Base-by-base conservation (phyloP, 2,888 invertebrate genomes). In the Elmis aenea region DNA sequence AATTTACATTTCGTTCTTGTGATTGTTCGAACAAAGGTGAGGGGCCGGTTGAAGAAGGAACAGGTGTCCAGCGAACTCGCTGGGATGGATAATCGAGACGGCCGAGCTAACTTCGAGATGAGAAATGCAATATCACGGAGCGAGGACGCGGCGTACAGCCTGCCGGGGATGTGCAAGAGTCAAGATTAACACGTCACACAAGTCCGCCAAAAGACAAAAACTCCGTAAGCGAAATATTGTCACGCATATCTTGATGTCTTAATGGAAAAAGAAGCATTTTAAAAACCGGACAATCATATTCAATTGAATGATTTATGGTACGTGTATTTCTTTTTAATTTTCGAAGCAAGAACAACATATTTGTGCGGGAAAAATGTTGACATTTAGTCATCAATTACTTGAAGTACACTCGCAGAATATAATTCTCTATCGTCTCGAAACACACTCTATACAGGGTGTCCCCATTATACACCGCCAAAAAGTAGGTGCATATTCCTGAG, bases 231-330 rank as follows among this genome's bases (percentile, higher is more conserved):
- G 45, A 46, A 49, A 51, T 51, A 51, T 47, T 49, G 51, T 48
- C 51, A 49, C 51, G 51, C 47, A 42, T 48, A 33, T 38, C 41
- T 38, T 47, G 47, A 50, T 46, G 38, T 44, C 43, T 46, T 46
- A 35, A 44, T 46, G 21, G 34, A 18, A 5, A 8, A 5, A 5
- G n/a, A 6, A 8, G 18, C 5, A 6, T 18, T 18, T 8, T 5
- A 18, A 42, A 42, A 42, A 38, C 37, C 25, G 26, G 42, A 38
- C 42, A 34, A 20, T 38, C 38, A 38, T 38, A 38, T 42, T 30
- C 26, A 34, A 26, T 31, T 26, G 13, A 31, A 31, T 42, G 42
- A 42, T 42, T 42, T 37, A 42, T 42, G 37, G 42, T 38, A 26
- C 34, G 14, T 38, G 38, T 41, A 37, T 41, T 41, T 38, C 38